A percentile compares a stretch with the other conserved stretches of the same genome.
Evolutionary conservation across 2,797 vertebrate species (phyloP).

Genomic region (Pseudochaenichthys georgianus): DNA sequence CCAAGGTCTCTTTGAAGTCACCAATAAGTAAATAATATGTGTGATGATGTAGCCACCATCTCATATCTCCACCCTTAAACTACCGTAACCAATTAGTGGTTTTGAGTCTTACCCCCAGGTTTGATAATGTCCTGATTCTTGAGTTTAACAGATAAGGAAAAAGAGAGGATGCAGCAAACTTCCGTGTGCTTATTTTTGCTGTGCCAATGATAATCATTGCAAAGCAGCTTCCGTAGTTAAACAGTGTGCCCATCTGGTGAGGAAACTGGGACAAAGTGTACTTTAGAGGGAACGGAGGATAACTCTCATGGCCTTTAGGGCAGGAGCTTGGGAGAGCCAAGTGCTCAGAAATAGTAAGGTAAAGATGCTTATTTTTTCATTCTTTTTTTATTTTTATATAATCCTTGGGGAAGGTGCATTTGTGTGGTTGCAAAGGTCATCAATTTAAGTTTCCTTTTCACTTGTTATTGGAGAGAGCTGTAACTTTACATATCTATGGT

Average conservation of each 20-base stretch:
- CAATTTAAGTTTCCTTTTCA: constrained; percentile 62
- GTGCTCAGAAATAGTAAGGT: constrained; percentile 74
- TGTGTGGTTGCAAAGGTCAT: constrained; percentile 71
- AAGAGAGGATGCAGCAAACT: constrained; percentile 47
- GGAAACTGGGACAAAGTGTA: constrained; percentile 86
- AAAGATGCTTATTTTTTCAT: constrained; percentile 73
- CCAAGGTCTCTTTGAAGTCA: constrained; percentile 50
- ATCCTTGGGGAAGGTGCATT: constrained; percentile 54
- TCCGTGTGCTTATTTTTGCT: constrained; percentile 71
- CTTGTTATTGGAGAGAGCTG: constrained; percentile 50
- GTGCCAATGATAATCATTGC: constrained; percentile 77
- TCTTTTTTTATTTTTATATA: constrained; percentile 68
- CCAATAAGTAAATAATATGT: constrained; percentile 48
- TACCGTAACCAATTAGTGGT: constrained; percentile 30
- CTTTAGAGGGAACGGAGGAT: constrained; percentile 82
- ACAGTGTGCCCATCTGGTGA: constrained; percentile 84
- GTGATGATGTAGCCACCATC: constrained; percentile 13
- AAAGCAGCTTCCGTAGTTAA: constrained; percentile 78
- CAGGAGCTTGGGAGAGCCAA: constrained; percentile 72
- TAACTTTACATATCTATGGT: constrained; percentile 30
- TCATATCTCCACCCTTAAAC: constrained; percentile 42
- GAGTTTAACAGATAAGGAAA: constrained; percentile 38
- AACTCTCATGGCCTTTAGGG: constrained; percentile 80
- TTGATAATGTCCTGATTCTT: constrained; percentile 21
- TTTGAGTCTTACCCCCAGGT: neutral